A percentile compares a stretch with the other conserved stretches of the same genome.
Evolutionary conservation across 2,797 vertebrate species (phyloP).

Genomic region (Bradypodion pumilum): DNA sequence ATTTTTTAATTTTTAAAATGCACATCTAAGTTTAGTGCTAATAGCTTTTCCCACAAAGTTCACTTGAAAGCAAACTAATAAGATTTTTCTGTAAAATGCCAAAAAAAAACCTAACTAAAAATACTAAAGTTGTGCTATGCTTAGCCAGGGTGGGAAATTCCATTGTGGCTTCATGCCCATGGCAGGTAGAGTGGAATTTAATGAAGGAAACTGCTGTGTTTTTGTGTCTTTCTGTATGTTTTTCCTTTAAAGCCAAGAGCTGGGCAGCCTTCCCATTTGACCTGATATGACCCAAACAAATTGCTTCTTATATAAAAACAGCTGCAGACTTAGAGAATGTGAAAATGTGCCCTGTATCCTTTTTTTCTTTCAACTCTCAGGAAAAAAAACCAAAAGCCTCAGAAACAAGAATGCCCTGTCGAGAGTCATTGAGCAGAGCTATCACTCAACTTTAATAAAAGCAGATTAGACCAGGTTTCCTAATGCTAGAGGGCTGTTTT

Average conservation of each 20-base stretch:
- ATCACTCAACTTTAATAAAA: conserved; percentile 75
- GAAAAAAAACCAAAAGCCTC: conserved; percentile 74
- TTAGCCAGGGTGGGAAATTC: conserved; percentile 85
- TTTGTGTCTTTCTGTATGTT: conserved; percentile 88
- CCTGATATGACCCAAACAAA: conserved; percentile 85
- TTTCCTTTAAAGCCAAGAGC: conserved; percentile 86
- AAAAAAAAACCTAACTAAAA: conserved; percentile 71
- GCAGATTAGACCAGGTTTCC: conserved; percentile 73
- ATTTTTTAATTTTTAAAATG: conserved; percentile 52
- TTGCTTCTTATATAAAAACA: conserved; percentile 88
- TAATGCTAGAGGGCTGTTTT: conserved; percentile 63
- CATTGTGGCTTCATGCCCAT: conserved; percentile 84
- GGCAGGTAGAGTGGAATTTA: conserved; percentile 86
- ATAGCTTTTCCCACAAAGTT: conserved; percentile 75
- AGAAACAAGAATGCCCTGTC: conserved; percentile 75
- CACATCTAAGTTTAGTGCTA: conserved; percentile 68
- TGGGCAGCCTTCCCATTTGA: conserved; percentile 85
- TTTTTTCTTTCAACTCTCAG: conserved; percentile 68
- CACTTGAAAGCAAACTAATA: conserved; percentile 74
- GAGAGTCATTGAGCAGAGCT: conserved; percentile 72
- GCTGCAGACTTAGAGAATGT: conserved; percentile 82
- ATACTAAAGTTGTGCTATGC: conserved; percentile 77
- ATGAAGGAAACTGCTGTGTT: conserved; percentile 87
- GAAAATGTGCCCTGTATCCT: conserved; percentile 79
- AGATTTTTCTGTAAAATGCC: conserved; percentile 57